Evolutionary conservation across 2,113 vertebrate genomes (phyloP).

Genomic region (Ciconia boyciana): DNA sequence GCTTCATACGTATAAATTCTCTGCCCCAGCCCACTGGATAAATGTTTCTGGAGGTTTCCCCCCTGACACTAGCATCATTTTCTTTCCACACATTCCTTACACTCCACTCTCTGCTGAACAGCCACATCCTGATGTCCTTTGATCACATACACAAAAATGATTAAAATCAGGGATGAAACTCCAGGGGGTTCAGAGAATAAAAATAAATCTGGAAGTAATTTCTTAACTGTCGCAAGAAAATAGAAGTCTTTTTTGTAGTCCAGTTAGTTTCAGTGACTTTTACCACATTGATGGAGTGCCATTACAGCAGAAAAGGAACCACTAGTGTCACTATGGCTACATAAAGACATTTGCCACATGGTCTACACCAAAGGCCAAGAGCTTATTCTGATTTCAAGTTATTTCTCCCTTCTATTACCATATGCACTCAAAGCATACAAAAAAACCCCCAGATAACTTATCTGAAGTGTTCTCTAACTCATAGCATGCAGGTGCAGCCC

Average conservation of each 20-base stretch:
- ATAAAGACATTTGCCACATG: neutral
- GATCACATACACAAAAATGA: neutral
- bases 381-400: neutral
- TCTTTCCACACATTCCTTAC: neutral
- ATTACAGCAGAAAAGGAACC: neutral
- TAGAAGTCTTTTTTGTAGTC: neutral
- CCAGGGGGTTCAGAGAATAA: neutral
- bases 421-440: neutral
- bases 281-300: neutral
- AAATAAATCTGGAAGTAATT: neutral
- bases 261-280: neutral
- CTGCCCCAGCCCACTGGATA: neutral
- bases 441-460: neutral
- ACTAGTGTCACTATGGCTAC: neutral
- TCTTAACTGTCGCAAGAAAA: neutral
- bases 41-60: neutral
- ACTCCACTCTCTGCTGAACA: neutral
- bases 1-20: neutral
- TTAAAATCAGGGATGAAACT: neutral
- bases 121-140: neutral
- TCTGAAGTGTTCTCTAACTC: neutral
- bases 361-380: neutral
- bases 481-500: neutral
- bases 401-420: neutral
- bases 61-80: rapidly evolving